phyloP scores from a whole-genome alignment of 2,113 vertebrate genomes.

The Tychaedon coryphoeus region DNA sequence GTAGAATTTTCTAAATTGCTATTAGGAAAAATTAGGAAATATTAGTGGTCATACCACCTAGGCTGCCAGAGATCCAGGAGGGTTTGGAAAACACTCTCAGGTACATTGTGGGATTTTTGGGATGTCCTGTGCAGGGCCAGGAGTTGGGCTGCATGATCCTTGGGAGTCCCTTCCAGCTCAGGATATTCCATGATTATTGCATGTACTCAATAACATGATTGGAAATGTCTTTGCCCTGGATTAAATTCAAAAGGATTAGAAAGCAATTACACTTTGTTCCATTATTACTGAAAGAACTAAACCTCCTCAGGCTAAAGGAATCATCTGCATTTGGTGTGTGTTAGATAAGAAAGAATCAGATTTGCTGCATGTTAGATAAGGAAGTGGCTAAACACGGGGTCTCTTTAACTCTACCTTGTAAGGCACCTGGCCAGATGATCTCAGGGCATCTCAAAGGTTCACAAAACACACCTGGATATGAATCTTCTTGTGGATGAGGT shows the following conservation, averaged over 20 bases:
- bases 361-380: constrained; percentile 25
- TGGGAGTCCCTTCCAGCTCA: not conserved
- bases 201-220: not conserved
- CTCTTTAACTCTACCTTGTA: constrained; percentile 14
- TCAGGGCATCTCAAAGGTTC: constrained; percentile 45
- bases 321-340: not conserved
- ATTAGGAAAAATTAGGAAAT: not conserved
- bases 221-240: not conserved
- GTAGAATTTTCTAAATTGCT: not conserved
- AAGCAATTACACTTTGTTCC: constrained; percentile 10
- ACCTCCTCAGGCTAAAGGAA: constrained; percentile 15
- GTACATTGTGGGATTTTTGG: not conserved
- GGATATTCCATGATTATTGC: not conserved
- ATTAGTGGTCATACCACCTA: not conserved
- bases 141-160: not conserved
- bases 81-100: not conserved
- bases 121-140: not conserved
- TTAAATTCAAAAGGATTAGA: constrained; percentile 33
- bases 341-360: constrained; percentile 42
- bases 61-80: not conserved
- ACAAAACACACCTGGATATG: constrained; percentile 58
- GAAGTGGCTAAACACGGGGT: not conserved
- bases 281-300: not conserved
- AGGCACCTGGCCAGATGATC: constrained; percentile 43
- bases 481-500: constrained; percentile 53